Percentiles rank a stretch among this genome's conserved stretches.
These are phyloP conservation scores for Phyllopteryx taeniolatus DNA, from an alignment of 2,113 vertebrate species.

Conservation along the genomic window DNA sequence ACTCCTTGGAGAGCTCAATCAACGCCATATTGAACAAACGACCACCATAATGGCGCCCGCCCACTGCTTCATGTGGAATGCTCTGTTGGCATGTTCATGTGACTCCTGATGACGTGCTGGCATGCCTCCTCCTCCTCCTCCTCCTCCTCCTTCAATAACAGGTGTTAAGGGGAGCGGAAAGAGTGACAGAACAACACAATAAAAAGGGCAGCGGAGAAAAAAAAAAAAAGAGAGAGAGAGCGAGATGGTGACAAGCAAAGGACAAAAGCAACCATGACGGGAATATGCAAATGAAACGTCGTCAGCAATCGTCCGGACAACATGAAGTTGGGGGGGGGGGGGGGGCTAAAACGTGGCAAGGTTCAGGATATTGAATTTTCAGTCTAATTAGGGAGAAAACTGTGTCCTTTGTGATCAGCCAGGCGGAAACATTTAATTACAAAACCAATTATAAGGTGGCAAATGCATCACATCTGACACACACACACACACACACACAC, in stretches of 20 bases:
- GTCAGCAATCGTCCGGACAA: conserved; percentile 47
- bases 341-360: conserved; percentile 19
- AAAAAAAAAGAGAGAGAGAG: too few relatives aligned
- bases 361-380: conserved; percentile 67
- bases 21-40: conserved; percentile 60
- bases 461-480: conserved; percentile 72
- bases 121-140: conserved; percentile 15
- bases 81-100: conserved; percentile 28
- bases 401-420: conserved; percentile 70
- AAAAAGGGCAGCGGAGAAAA: not conserved
- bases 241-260: conserved; percentile 1
- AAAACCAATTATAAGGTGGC: conserved; percentile 75
- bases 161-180: not conserved
- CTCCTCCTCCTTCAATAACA: conserved; percentile 14
- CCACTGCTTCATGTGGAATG: conserved; percentile 21
- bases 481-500: conserved; percentile 14
- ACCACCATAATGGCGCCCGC: conserved; percentile 55
- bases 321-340: not conserved
- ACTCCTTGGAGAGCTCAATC: conserved; percentile 47
- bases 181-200: conserved; percentile 22
- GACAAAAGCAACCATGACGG: conserved; percentile 29
- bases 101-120: conserved; percentile 25
- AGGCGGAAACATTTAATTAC: conserved; percentile 79
- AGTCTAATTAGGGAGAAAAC: conserved; percentile 62
- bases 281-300: conserved; percentile 28